Percentiles rank a stretch among this genome's conserved stretches.
phyloP scores from a whole-genome alignment of 2,113 vertebrate genomes.

The Brienomyrus longianalis region DNA sequence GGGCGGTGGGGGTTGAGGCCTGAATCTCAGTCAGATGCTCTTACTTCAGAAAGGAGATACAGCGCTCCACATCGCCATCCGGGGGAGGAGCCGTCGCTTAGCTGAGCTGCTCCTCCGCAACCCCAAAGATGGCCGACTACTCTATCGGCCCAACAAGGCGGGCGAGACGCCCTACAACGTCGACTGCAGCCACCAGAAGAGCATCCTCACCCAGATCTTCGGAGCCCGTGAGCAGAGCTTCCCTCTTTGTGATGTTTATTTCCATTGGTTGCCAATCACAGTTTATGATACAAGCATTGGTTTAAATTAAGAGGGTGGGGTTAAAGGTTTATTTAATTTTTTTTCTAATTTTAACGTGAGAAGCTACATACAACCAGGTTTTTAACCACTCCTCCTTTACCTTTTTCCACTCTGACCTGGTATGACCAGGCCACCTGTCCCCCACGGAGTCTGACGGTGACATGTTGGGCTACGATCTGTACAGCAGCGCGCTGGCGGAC shows the following conservation, averaged over 20 bases:
- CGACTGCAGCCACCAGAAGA: slow-evolving; percentile 85
- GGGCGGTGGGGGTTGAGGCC: neutral
- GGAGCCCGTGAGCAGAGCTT: slow-evolving; percentile 69
- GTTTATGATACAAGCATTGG: neutral
- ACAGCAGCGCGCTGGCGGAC: slow-evolving; percentile 91
- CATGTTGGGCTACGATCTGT: slow-evolving; percentile 95
- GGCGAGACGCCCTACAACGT: slow-evolving; percentile 86
- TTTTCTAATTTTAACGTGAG: neutral
- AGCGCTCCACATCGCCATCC: slow-evolving; percentile 80
- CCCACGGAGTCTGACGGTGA: slow-evolving; percentile 87
- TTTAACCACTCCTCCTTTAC: neutral
- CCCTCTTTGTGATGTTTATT: neutral
- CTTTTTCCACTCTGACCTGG: neutral
- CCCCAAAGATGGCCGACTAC: slow-evolving; percentile 79
- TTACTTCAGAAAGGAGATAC: slow-evolving; percentile 76
- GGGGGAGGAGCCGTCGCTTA: slow-evolving; percentile 76
- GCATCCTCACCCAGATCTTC: slow-evolving; percentile 85
- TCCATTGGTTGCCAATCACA: neutral
- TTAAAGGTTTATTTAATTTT: neutral
- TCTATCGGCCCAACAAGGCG: slow-evolving; percentile 81
- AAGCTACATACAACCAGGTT: neutral
- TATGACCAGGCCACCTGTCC: slow-evolving; percentile 86
- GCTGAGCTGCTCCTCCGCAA: slow-evolving; percentile 79
- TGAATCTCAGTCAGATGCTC: neutral
- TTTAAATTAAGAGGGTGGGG: neutral